Evolutionary conservation across 2,797 vertebrate species (phyloP).

Genomic region (Melanotaenia boesemani): DNA sequence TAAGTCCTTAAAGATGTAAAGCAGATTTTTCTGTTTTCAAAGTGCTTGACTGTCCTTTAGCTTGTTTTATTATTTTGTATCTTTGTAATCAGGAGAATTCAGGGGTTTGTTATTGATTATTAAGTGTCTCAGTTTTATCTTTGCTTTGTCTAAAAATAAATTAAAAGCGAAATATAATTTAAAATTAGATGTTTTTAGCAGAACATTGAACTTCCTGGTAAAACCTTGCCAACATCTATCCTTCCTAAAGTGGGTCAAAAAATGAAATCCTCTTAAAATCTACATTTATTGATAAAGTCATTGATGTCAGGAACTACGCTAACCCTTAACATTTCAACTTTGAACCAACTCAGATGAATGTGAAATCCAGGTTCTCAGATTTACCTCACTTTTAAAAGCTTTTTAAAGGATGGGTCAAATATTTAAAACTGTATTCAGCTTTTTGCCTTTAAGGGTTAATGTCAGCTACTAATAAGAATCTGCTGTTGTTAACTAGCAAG

Average conservation of each 20-base stretch:
- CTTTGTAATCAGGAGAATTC: background rate
- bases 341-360: background rate
- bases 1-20: background rate
- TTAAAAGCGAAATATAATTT: no score
- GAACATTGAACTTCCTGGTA: no score
- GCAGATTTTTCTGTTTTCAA: background rate
- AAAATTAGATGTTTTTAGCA: no score
- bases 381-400: background rate
- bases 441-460: background rate
- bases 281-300: no score
- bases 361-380: background rate
- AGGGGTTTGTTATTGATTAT: background rate
- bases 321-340: background rate
- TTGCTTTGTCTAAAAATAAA: background rate
- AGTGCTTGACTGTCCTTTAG: background rate
- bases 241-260: no score
- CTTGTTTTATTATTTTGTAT: background rate
- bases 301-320: no score
- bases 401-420: background rate
- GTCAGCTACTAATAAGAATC: background rate
- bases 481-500: background rate
- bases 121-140: background rate
- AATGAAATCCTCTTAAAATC: no score
- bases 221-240: background rate
- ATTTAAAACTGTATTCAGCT: background rate